Base-by-base conservation (phyloP, 2,888 invertebrate genomes). In the Trachelus stipa region DNA sequence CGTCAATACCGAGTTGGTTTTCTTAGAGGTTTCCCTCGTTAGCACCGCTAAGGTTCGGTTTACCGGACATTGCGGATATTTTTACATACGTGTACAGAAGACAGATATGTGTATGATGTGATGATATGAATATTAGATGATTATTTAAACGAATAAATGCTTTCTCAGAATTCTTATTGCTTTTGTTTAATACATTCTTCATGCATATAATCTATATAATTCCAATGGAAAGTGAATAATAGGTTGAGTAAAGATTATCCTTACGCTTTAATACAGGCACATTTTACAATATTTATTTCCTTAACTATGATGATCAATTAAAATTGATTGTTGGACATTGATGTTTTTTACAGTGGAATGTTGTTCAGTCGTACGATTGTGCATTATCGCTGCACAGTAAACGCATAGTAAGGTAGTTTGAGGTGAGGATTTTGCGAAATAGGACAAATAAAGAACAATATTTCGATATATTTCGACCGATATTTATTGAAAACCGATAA, bases 71-170 rank as follows among this genome's bases (percentile, higher is more conserved):
- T 87, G 87, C 83, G 87, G 84, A 90, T 90, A 90, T 90, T 90
- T 90, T 90, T 90, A 88, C 90, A 90, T 87, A 85, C 85, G 87
- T 90, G 90, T 90, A 90, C 90, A 90, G 86, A 90, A 88, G 85
- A 83, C 56, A 56, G 56, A 56, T 56, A 56, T 56, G 87, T 88
- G 85, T 82, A 79, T 80, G 77, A 71, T 77, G 71, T 71, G 33
- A 77, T 77, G 40, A 77, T 76, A 76, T n/a, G 73, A 76, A 77
- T 78, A 81, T 85, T 86, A 86, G 88, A 86, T 87, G 86, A 88
- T 84, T 85, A 88, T 85, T 86, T 88, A 88, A 88, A 86, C 84
- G 81, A 86, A 86, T 86, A 86, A 86, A 83, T 85, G 87, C 87
- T 88, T 85, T 85, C 83, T 81, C 81, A 83, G 74, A 78, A 30